phyloP scores from a whole-genome alignment of 2,113 vertebrate species.

The Dinomys branickii region DNA sequence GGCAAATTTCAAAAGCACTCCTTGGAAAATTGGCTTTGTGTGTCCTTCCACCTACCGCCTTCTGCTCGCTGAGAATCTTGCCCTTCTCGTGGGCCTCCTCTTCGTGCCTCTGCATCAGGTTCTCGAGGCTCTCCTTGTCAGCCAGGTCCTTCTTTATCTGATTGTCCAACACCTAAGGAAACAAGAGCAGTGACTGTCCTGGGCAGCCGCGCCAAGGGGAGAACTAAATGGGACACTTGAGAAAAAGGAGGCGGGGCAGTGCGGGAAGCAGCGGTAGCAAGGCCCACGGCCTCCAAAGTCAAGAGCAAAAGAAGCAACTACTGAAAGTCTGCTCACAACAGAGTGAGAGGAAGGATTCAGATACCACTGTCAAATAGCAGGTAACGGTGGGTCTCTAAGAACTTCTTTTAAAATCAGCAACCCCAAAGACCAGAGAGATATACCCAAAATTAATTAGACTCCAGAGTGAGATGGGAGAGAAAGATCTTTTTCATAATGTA shows the following conservation, averaged over 20 bases:
- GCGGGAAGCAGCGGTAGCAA: not conserved
- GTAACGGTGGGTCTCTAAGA: not conserved
- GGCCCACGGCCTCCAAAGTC: not conserved
- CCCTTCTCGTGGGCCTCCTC: constrained; percentile 96
- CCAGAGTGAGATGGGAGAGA: not conserved
- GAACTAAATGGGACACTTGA: not conserved
- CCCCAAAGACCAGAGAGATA: not conserved
- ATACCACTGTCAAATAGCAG: not conserved
- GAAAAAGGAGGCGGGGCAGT: not conserved
- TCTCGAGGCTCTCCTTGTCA: constrained; percentile 96
- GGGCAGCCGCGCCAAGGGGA: not conserved
- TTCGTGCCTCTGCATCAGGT: constrained; percentile 94
- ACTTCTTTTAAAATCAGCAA: constrained; percentile 11
- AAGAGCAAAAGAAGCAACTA: not conserved
- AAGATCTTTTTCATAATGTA: not conserved
- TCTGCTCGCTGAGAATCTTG: constrained; percentile 96
- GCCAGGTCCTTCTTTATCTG: constrained; percentile 98
- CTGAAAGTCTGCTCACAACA: not conserved
- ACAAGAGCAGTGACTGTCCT: constrained; percentile 51
- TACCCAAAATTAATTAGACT: not conserved
- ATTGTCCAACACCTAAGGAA: constrained; percentile 93
- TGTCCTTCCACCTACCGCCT: constrained; percentile 90
- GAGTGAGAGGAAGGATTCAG: not conserved
- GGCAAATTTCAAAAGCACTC: not conserved
- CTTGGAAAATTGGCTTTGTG: not conserved